phyloP scores from a whole-genome alignment of 1,140 invertebrate genomes.

The Magallana angulata region DNA sequence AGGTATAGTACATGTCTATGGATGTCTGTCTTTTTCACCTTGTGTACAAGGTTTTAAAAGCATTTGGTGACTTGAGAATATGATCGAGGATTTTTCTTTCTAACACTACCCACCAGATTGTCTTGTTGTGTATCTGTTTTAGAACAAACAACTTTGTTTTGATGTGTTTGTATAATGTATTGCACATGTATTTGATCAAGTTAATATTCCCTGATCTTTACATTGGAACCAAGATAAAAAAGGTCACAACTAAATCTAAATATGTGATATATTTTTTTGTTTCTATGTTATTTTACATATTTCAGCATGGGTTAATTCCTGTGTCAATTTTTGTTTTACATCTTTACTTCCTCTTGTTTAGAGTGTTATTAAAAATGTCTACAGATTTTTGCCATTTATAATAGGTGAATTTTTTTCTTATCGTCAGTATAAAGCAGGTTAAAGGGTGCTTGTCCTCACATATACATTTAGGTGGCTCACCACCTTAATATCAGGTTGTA shows the following conservation, averaged over 20 bases:
- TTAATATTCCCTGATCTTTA: too few relatives aligned
- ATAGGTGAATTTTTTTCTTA: too few relatives aligned
- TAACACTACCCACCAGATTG: neutral
- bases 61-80: neutral
- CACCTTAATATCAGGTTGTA: neutral
- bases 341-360: neutral
- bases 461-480: neutral
- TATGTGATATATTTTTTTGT: too few relatives aligned
- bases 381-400: neutral
- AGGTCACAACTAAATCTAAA: too few relatives aligned
- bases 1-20: neutral
- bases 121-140: neutral
- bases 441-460: neutral
- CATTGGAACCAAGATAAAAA: too few relatives aligned
- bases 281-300: too few relatives aligned
- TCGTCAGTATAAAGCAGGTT: neutral
- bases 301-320: too few relatives aligned
- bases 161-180: neutral
- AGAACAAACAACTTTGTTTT: neutral
- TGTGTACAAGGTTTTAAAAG: neutral
- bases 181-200: too few relatives aligned
- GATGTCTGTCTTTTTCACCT: neutral
- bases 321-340: neutral
- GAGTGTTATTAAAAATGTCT: neutral
- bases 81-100: neutral